Conservation (phyloP, 2,888 invertebrate genomes). For the Prosopocoilus inquinatus region DNA sequence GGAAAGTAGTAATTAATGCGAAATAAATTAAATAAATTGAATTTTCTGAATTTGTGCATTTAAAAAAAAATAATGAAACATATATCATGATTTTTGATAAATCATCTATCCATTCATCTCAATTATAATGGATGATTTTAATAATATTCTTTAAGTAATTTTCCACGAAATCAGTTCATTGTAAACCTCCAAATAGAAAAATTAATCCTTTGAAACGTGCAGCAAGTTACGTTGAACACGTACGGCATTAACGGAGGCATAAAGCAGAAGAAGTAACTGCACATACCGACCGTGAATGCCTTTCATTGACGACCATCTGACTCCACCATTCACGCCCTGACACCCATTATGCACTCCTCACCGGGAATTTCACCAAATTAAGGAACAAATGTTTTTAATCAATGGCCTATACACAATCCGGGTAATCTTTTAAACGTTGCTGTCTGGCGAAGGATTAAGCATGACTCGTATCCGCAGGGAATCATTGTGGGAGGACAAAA, state of each 20-base stretch:
- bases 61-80: too few relatives aligned
- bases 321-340: slow-evolving; percentile 38
- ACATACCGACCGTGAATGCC: slow-evolving; percentile 23
- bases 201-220: too few relatives aligned
- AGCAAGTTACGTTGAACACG: slow-evolving; percentile 4
- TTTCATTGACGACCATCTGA: slow-evolving; percentile 31
- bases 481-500: slow-evolving; percentile 39
- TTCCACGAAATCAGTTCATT: too few relatives aligned
- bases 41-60: too few relatives aligned
- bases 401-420: slow-evolving; percentile 41
- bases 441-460: slow-evolving; percentile 37
- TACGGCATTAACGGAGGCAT: not conserved
- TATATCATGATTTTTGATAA: too few relatives aligned
- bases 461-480: slow-evolving; percentile 42
- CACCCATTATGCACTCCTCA: slow-evolving; percentile 34
- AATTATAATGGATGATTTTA: too few relatives aligned
- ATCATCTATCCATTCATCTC: too few relatives aligned
- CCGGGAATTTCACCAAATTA: slow-evolving; percentile 45
- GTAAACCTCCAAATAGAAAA: too few relatives aligned
- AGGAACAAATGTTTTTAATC: slow-evolving; percentile 49
- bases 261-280: slow-evolving; percentile 10
- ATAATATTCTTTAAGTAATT: too few relatives aligned
- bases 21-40: too few relatives aligned
- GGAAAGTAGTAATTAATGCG: too few relatives aligned
- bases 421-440: slow-evolving; percentile 44